Evolutionary conservation across 1,140 invertebrate species (phyloP), one percentile per base, ranked within the genome.

Genomic region (Trichogramma pretiosum): DNA sequence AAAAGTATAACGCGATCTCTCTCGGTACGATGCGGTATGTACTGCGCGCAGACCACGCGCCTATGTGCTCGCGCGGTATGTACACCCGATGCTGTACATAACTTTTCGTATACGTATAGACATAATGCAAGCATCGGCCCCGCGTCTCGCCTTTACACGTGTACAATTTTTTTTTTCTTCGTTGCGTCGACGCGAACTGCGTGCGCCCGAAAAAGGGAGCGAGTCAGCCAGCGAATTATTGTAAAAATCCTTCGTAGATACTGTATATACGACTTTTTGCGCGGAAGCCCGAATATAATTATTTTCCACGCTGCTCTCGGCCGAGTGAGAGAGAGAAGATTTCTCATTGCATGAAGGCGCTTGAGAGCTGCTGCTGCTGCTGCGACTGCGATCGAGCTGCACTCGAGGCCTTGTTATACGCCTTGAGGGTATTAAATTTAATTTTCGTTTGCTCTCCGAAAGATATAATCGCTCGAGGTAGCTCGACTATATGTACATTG

Each of bases 271-370:
- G n/a, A 17, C 34, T 49, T 49, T 49, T 49, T 49, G 47, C 40
- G 34, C 47, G 39, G 46, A 35, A 43, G 40, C 32, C 40, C 40
- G 40, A 49, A 49, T 49, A 18, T 32, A 42, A 49, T 49, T 43
- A 37, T 49, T 49, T 43, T 21, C 13, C 34, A 10, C 14, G 16
- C n/a, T 22, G 3, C n/a, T n/a, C n/a, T n/a, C n/a, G n/a, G n/a
- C n/a, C n/a, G n/a, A n/a, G n/a, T n/a, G n/a, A n/a, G n/a, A n/a
- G n/a, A n/a, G n/a, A n/a, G n/a, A n/a, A n/a, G n/a, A n/a, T n/a
- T n/a, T n/a, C n/a, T n/a, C n/a, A n/a, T n/a, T n/a, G n/a, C n/a
- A n/a, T n/a, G n/a, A n/a, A n/a, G 10, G 18, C 0, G 35, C 16
- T 17, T 14, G 7, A 38, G 26, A n/a, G 7, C n/a, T 17, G n/a